Base-by-base conservation (phyloP, 1,140 invertebrate genomes). In the Eriosoma lanigerum region DNA sequence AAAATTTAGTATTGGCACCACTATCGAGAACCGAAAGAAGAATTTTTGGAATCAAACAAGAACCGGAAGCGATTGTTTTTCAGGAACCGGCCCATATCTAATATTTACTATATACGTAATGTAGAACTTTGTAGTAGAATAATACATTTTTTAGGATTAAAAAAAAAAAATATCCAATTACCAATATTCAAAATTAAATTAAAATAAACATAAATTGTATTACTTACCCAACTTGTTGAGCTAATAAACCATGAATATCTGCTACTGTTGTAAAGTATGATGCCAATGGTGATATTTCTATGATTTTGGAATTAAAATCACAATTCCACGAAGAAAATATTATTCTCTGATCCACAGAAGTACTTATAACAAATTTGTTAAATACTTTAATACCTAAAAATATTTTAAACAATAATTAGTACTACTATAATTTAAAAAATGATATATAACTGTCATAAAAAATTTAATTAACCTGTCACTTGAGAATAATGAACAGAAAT, bases 401-500 rank as follows among this genome's bases (percentile, higher is more conserved):
- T 32, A n/a, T 29, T 12, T 29, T 5, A 19, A 58, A 44, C 12
- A 56, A 38, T 26, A 1, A 15, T 19, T 0, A 64, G 17, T n/a
- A 32, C n/a, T 17, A 62, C 26, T 64, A 70, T 3, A 21, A 48
- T n/a, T n/a, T n/a, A n/a, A n/a, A n/a, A n/a, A n/a, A n/a, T n/a
- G n/a, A n/a, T n/a, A n/a, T n/a, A n/a, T n/a, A n/a, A n/a, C n/a
- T n/a, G n/a, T n/a, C n/a, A n/a, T n/a, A n/a, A n/a, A n/a, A n/a
- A n/a, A n/a, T n/a, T n/a, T n/a, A n/a, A 46, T 38, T 62, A 38
- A 76, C 81, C 81, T 44, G 81, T 81, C 2, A 81, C 62, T 76
- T 81, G 81, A 60, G 81, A 81, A 52, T n/a, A 46, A 38, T 81
- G 81, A n/a, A 75, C 19, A 26, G 24, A 44, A 52, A 73, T 64